Evolutionary conservation across 1,140 invertebrate species (phyloP).

Genomic region (Stegodyphus mimosarum): DNA sequence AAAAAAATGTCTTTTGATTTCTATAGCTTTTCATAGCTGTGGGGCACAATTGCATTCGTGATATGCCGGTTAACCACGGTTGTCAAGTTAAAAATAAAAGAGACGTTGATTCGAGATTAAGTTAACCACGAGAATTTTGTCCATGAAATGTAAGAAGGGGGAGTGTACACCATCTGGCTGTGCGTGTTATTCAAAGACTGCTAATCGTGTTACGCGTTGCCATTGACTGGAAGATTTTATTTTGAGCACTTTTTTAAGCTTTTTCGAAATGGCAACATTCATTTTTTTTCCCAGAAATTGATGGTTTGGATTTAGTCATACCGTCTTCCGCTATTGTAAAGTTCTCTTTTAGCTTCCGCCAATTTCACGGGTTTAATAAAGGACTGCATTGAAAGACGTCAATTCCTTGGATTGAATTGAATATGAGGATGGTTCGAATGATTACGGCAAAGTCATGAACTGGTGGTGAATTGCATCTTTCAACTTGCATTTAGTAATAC

Average conservation of each 20-base stretch:
- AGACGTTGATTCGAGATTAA: constrained; percentile 47
- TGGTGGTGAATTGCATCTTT: no score
- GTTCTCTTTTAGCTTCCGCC: background rate
- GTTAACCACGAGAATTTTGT: constrained; percentile 46
- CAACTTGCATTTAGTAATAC: no score
- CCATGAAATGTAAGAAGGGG: background rate
- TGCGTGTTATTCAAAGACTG: constrained; percentile 22
- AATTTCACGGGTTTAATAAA: background rate
- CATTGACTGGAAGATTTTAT: background rate
- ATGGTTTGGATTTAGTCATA: background rate
- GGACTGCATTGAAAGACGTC: background rate
- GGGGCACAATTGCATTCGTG: no score
- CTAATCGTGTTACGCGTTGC: constrained; percentile 22
- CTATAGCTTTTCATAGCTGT: background rate
- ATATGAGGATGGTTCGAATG: background rate
- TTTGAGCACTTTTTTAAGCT: background rate
- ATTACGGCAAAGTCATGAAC: background rate
- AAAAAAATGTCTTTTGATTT: background rate
- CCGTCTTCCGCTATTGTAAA: background rate
- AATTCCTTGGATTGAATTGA: background rate
- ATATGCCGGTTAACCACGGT: constrained; percentile 34
- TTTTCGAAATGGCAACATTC: background rate
- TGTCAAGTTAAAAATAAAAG: constrained; percentile 54
- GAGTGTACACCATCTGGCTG: constrained; percentile 18
- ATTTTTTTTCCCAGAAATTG: background rate